Percentiles rank a stretch among this genome's conserved stretches.
Conservation (phyloP, 2,888 invertebrate genomes). For the Mayetiola destructor region DNA sequence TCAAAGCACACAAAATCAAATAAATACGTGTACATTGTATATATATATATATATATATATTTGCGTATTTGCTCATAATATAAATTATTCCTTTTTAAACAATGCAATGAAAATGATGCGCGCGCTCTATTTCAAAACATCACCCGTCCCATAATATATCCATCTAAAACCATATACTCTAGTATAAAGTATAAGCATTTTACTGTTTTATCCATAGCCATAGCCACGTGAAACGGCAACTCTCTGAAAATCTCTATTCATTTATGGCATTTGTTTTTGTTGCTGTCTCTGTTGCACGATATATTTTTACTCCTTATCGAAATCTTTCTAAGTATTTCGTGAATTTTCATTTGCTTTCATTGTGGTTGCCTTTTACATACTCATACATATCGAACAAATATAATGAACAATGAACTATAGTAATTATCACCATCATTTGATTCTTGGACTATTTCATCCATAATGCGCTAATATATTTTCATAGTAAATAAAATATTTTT, state of each 20-base stretch:
- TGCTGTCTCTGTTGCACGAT: neutral
- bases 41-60: too few species aligned
- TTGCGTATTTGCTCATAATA: too few species aligned
- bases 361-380: neutral
- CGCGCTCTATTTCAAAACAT: neutral
- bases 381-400: neutral
- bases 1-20: too few species aligned
- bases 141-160: neutral
- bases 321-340: neutral
- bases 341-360: neutral
- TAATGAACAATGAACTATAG: too few species aligned
- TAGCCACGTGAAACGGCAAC: neutral
- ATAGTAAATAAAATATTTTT: too few species aligned
- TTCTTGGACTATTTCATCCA: too few species aligned
- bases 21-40: too few species aligned
- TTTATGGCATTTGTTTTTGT: neutral
- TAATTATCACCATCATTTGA: too few species aligned
- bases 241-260: neutral
- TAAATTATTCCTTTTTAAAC: too few species aligned
- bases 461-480: too few species aligned
- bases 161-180: neutral
- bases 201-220: neutral
- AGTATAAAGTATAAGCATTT: neutral
- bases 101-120: neutral
- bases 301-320: neutral